These are phyloP conservation scores for Festucalex cinctus DNA, from an alignment of 2,113 vertebrate genomes.

Conservation along the genomic window DNA sequence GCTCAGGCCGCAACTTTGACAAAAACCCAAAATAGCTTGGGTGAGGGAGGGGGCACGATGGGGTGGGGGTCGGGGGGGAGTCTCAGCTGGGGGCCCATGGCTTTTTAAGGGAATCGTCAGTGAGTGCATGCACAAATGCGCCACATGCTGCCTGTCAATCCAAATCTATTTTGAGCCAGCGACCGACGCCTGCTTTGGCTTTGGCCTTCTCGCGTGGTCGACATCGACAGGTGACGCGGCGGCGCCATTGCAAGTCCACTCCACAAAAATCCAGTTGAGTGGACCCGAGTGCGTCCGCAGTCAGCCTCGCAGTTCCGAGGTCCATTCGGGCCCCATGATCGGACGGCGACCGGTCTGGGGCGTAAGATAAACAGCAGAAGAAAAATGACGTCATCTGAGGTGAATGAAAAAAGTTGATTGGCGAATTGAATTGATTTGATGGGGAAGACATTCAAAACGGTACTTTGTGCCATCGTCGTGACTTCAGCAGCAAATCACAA, in stretches of 20 bases:
- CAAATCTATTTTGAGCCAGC: constrained; percentile 77
- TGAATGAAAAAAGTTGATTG: not conserved
- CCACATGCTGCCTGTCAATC: constrained; percentile 97
- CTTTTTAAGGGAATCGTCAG: constrained; percentile 99
- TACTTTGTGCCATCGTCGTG: too few species aligned
- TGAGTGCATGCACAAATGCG: constrained; percentile 68
- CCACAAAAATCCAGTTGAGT: too few species aligned
- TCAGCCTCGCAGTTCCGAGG: too few species aligned
- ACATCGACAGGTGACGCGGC: too few species aligned
- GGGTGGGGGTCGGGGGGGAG: constrained; percentile 69
- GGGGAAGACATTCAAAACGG: too few species aligned
- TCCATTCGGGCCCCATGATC: not conserved
- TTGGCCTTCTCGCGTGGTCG: not conserved
- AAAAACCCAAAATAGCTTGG: constrained; percentile 87
- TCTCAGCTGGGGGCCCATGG: constrained; percentile 80
- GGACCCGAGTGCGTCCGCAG: too few species aligned
- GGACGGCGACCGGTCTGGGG: not conserved
- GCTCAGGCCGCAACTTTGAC: constrained; percentile 43
- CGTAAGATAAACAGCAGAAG: not conserved
- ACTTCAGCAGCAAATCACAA: too few species aligned
- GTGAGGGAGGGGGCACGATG: constrained; percentile 73
- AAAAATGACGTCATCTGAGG: too few species aligned
- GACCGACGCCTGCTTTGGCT: not conserved
- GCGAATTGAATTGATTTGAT: not conserved
- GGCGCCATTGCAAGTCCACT: too few species aligned